A percentile compares a stretch with the other conserved stretches of the same genome.
Evolutionary conservation across 1,140 invertebrate genomes (phyloP).

Genomic region (Cardiocondyla obscurior): DNA sequence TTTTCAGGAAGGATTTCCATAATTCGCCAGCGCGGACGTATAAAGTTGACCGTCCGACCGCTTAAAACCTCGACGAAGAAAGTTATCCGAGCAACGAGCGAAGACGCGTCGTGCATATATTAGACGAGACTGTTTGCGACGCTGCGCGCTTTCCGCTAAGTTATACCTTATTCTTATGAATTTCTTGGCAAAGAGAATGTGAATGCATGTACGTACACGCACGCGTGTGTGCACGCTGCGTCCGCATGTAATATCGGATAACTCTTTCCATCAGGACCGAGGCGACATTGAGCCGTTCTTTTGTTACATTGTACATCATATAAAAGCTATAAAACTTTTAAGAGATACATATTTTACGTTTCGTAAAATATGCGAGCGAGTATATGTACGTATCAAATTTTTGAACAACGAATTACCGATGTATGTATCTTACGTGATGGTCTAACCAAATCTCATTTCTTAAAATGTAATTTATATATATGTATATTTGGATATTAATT

Average conservation of each 20-base stretch:
- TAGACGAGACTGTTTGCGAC: constrained; percentile 51
- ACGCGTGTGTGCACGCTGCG: neutral
- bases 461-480: no score
- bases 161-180: constrained; percentile 59
- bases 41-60: constrained; percentile 58
- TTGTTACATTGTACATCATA: constrained; percentile 10
- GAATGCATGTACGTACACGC: neutral
- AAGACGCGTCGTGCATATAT: constrained; percentile 59
- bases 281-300: neutral
- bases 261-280: constrained; percentile 35
- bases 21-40: constrained; percentile 53
- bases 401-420: no score
- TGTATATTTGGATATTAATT: no score
- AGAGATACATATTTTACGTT: neutral
- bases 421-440: no score
- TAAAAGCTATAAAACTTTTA: constrained; percentile 20
- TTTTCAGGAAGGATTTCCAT: constrained; percentile 59
- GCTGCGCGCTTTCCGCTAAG: constrained; percentile 39
- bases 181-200: constrained; percentile 48
- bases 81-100: constrained; percentile 56
- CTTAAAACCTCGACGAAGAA: constrained; percentile 58
- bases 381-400: neutral
- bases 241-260: constrained; percentile 46
- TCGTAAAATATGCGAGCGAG: neutral
- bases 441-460: no score